Evolutionary conservation across 2,888 invertebrate species (phyloP), one percentile per base, ranked within the genome.

Genomic region (Azorinus chamasolen): DNA sequence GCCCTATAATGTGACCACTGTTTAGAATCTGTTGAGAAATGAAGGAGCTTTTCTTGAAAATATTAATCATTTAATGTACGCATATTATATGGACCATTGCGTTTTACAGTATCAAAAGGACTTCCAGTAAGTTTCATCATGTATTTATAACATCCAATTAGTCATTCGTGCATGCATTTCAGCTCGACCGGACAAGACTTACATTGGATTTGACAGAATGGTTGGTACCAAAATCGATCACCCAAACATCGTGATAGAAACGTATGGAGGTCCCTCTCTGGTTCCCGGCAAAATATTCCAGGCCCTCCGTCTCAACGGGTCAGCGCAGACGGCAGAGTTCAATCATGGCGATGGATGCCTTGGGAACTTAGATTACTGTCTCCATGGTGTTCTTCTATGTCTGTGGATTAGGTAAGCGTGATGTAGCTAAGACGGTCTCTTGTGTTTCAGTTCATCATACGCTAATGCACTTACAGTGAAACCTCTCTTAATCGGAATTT

Each of bases 361-460:
- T 27, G 90, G 90, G 20, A 89, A 91, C 65, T 76, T 91, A 10
- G 89, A 90, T 70, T 69, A 72, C 16, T 91, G 91, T 76, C 80
- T 54, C 12, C 88, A 89, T 62, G 91, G 91, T 8, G 72, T 83
- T 12, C 48, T 87, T n/a, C 43, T 87, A 27, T 78, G 88, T 14
- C 64, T 88, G 37, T 91, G 91, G 91, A 74, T 91, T 41, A 84
- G 83, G 78, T 78, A 68, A 43, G 16, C 12, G 14, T 51, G 25
- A 2, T 20, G 2, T 48, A 12, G n/a, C n/a, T n/a, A n/a, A n/a
- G n/a, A n/a, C n/a, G n/a, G n/a, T n/a, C n/a, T n/a, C n/a, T n/a
- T n/a, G n/a, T n/a, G n/a, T n/a, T n/a, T n/a, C n/a, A n/a, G n/a
- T n/a, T n/a, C n/a, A n/a, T n/a, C n/a, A n/a, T n/a, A n/a, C n/a